Evolutionary conservation across 1,140 invertebrate species (phyloP).

Genomic region (Cotesia vestalis): DNA sequence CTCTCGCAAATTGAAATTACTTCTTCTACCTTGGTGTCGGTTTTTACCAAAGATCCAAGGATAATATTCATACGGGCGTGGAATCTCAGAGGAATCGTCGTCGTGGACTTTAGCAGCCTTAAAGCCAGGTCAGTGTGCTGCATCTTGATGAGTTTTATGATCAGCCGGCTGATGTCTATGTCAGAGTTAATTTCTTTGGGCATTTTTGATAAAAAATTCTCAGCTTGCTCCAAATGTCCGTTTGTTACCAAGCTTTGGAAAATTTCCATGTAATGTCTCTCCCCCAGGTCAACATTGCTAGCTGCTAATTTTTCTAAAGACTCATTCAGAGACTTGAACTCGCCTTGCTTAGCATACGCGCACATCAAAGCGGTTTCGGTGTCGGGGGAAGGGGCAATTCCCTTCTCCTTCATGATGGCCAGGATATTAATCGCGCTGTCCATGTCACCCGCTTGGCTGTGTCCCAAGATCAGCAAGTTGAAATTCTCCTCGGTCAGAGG

Average conservation of each 20-base stretch:
- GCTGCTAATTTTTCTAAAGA: conserved; percentile 71
- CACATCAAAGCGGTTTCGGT: conserved; percentile 79
- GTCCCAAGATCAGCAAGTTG: conserved; percentile 83
- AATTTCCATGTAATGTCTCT: conserved; percentile 78
- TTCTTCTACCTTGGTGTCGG: no score
- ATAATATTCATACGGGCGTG: no score
- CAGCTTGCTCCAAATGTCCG: conserved; percentile 71
- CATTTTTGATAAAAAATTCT: conserved; percentile 64
- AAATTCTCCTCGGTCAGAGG: conserved; percentile 83
- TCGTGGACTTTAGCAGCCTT: no score
- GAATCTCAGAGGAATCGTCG: background rate
- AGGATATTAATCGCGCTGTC: conserved; percentile 80
- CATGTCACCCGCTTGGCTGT: conserved; percentile 79
- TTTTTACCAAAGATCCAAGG: no score
- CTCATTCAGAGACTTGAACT: conserved; percentile 71
- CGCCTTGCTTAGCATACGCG: conserved; percentile 78
- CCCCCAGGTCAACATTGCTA: conserved; percentile 75
- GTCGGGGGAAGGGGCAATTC: conserved; percentile 74
- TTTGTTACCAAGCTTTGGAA: conserved; percentile 73
- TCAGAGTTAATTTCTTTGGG: conserved; percentile 72
- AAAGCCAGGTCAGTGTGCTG: conserved; percentile 42
- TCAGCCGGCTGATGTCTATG: conserved; percentile 76
- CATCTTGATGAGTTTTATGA: conserved; percentile 73
- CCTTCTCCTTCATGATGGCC: conserved; percentile 79
- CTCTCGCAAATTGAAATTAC: no score